Percentiles rank a stretch among this genome's conserved stretches.
Conservation (phyloP, 2,113 vertebrate genomes). For the Coryphaenoides rupestris region DNA sequence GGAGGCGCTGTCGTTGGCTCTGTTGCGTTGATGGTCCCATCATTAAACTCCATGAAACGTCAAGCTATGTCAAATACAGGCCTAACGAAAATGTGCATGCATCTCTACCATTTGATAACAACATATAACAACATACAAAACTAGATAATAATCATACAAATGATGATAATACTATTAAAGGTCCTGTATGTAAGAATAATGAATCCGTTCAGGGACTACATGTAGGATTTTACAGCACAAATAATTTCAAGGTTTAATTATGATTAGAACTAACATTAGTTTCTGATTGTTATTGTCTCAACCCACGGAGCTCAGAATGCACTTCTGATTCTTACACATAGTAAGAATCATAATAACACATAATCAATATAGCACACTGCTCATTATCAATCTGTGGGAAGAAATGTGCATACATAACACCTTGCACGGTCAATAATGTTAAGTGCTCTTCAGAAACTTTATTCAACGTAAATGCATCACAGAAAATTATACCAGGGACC, state of each 20-base stretch:
- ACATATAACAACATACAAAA: background rate
- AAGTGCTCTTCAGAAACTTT: conserved; percentile 8
- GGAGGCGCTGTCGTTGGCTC: background rate
- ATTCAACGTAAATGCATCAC: background rate
- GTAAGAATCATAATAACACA: no score
- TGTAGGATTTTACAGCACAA: no score
- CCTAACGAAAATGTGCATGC: background rate
- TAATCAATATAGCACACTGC: conserved; percentile 36
- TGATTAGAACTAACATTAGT: no score
- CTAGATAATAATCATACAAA: conserved; percentile 48
- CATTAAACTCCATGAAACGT: conserved; percentile 7
- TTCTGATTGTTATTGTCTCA: no score
- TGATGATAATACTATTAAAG: conserved; percentile 55
- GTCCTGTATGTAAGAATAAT: no score
- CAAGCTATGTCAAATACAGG: background rate
- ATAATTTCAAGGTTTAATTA: no score
- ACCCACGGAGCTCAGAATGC: no score
- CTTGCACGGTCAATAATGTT: conserved; percentile 16
- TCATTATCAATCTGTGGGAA: conserved; percentile 20
- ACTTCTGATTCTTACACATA: no score
- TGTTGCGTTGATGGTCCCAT: conserved; percentile 1
- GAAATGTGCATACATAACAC: background rate
- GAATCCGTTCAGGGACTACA: no score
- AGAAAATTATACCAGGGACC: conserved; percentile 15
- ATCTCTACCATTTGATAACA: no score